Evolutionary conservation across 2,888 invertebrate species (phyloP).

Genomic region (Zygothrica quintamaculata): DNA sequence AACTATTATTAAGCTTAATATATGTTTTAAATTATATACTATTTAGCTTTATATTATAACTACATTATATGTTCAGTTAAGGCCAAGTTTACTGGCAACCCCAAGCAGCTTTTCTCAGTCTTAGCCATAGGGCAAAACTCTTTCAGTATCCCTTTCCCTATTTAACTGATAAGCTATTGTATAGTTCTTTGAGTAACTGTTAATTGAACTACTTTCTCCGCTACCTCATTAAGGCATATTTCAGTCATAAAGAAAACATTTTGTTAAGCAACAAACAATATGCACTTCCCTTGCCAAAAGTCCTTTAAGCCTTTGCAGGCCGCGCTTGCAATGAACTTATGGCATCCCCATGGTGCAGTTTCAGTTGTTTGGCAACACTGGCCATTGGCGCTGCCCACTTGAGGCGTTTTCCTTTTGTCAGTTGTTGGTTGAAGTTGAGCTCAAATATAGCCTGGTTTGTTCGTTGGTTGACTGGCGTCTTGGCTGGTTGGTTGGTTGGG

Average conservation of each 20-base stretch:
- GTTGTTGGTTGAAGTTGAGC: constrained; percentile 41
- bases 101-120: too few relatives aligned
- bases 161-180: too few relatives aligned
- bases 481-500: constrained; percentile 14
- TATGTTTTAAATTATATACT: too few relatives aligned
- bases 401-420: constrained; percentile 36
- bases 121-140: too few relatives aligned
- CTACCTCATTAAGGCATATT: too few relatives aligned
- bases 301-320: constrained; percentile 1
- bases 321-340: constrained; percentile 24
- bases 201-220: too few relatives aligned
- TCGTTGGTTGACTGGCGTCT: constrained; percentile 9
- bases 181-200: too few relatives aligned
- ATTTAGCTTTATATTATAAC: too few relatives aligned
- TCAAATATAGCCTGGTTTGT: constrained; percentile 29
- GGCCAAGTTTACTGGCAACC: too few relatives aligned
- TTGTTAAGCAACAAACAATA: background rate
- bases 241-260: background rate
- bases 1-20: too few relatives aligned
- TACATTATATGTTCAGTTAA: too few relatives aligned
- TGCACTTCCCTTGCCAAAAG: background rate
- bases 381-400: constrained; percentile 47
- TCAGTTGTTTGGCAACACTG: constrained; percentile 51
- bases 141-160: too few relatives aligned
- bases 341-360: constrained; percentile 38